phyloP scores from a whole-genome alignment of 2,888 invertebrate genomes.

The Nebria salina region DNA sequence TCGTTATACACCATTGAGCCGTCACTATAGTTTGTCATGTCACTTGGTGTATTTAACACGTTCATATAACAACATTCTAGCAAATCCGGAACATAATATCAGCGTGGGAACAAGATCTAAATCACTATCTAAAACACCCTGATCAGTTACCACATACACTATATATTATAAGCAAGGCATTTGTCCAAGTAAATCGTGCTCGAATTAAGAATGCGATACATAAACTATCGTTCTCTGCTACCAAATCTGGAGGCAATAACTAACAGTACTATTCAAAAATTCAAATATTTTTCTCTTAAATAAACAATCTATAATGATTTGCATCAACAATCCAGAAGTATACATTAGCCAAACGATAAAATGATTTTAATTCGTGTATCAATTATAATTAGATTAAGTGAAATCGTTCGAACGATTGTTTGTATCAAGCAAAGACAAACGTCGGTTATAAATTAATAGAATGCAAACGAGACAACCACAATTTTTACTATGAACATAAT shows the following conservation, averaged over 20 bases:
- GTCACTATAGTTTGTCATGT: conserved; percentile 11
- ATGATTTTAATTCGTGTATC: conserved; percentile 2
- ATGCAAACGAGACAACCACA: neutral
- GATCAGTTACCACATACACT: neutral
- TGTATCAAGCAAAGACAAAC: neutral
- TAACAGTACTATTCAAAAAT: too few relatives aligned
- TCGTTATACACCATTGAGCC: conserved; percentile 11
- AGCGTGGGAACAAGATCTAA: conserved; percentile 32
- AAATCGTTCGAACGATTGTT: conserved; percentile 6
- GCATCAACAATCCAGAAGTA: neutral
- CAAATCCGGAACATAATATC: conserved; percentile 36
- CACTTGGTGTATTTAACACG: conserved; percentile 4
- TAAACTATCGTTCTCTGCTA: too few relatives aligned
- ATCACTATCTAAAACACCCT: neutral
- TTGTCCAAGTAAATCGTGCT: neutral
- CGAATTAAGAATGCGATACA: neutral
- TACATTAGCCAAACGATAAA: conserved; percentile 1
- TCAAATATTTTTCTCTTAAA: too few relatives aligned
- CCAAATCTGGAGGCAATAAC: too few relatives aligned
- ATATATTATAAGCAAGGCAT: neutral
- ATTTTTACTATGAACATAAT: conserved; percentile 15
- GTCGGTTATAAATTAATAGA: neutral
- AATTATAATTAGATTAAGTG: conserved; percentile 24
- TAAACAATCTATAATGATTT: too few relatives aligned
- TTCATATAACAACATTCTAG: conserved; percentile 11